These are phyloP conservation scores for Lethenteron camtschaticum DNA, from an alignment of 2,113 vertebrate genomes.

Conservation along the genomic window DNA sequence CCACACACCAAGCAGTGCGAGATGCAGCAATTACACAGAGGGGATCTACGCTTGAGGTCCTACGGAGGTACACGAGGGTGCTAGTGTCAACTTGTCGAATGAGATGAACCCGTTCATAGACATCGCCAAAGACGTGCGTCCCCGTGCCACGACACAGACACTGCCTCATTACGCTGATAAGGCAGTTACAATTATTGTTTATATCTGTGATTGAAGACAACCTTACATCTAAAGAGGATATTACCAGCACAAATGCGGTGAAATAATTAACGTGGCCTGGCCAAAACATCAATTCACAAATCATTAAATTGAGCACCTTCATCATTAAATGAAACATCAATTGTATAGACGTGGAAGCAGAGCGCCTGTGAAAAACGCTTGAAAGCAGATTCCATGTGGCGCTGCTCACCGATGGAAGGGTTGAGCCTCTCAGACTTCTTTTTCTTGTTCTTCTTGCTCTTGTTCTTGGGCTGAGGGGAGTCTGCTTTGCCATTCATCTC, in stretches of 20 bases:
- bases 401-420: conserved; percentile 52
- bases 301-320: not conserved
- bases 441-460: conserved; percentile 71
- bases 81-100: no score
- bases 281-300: conserved; percentile 1
- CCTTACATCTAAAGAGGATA: not conserved
- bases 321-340: not conserved
- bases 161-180: no score
- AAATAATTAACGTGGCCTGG: not conserved
- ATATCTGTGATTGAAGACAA: no score
- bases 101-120: no score
- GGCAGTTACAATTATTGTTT: no score
- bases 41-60: no score
- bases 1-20: no score
- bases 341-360: not conserved
- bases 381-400: not conserved
- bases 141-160: no score
- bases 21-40: no score
- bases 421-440: conserved; percentile 67
- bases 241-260: not conserved
- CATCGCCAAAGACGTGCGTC: no score
- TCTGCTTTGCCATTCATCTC: conserved; percentile 34
- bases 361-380: not conserved
- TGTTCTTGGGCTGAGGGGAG: conserved; percentile 44
- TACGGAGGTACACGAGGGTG: no score